A percentile compares a stretch with the other conserved stretches of the same genome.
Conservation (phyloP, 2,888 invertebrate genomes). For the Archaeoteleia sp. region DNA sequence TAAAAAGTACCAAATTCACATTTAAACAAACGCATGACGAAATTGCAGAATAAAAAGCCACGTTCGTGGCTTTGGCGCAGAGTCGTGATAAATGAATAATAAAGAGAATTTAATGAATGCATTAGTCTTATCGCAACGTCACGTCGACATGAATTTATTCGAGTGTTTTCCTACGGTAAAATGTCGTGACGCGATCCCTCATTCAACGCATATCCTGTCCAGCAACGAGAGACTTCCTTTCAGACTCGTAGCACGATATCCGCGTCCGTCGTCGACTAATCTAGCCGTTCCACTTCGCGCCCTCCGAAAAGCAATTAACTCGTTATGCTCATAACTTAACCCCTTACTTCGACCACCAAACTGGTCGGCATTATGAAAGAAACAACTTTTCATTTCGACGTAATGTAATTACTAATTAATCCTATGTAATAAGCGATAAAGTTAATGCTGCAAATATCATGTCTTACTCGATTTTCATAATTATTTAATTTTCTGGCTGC, state of each 20-base stretch:
- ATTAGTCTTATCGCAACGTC: conserved; percentile 25
- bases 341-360: conserved; percentile 1
- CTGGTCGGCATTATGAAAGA: conserved; percentile 20
- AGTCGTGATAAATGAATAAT: conserved; percentile 21
- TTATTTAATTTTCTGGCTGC: conserved; percentile 4
- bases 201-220: conserved; percentile 60
- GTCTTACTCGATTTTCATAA: conserved; percentile 4
- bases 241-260: conserved; percentile 34
- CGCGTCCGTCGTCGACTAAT: conserved; percentile 26
- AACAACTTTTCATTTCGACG: conserved; percentile 5
- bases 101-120: conserved; percentile 24
- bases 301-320: conserved; percentile 49
- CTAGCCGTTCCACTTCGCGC: conserved; percentile 47
- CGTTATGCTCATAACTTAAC: conserved; percentile 30
- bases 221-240: conserved; percentile 67
- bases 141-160: conserved; percentile 31
- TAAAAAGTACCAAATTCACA: no score
- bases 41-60: no score
- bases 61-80: conserved; percentile 3
- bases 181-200: conserved; percentile 49
- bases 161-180: conserved; percentile 36
- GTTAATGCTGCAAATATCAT: not conserved
- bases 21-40: no score
- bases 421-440: conserved; percentile 1
- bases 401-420: conserved; percentile 16